Base-by-base conservation (phyloP, 2,888 invertebrate species). In the Drosophila atripex region DNA sequence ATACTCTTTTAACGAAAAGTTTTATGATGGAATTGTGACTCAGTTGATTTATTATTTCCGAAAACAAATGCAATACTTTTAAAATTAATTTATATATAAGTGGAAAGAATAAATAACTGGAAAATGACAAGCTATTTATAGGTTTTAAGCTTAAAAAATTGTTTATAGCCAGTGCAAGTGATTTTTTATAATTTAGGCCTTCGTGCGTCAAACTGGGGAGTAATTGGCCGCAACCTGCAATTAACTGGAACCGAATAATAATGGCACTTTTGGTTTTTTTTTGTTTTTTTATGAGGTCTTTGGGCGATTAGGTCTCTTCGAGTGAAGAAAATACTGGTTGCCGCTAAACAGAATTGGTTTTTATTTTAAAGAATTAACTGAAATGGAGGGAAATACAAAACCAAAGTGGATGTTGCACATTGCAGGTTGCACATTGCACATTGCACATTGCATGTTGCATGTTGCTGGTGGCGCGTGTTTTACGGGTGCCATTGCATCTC, bases 321-420 rank as follows among this genome's bases (percentile, higher is more conserved):
- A n/a, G n/a, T n/a, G n/a, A n/a, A n/a, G n/a, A n/a, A n/a, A 60
- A 30, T 30, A 45, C 63, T 38, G 60, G 63, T 45, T 28, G 7
- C 8, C 8, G 8, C 28, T 28, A 28, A 28, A 28, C 28, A 2
- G 2, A 28, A 7, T 8, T 8, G 28, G 7, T n/a, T 35, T 35
- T 35, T n/a, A n/a, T 35, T 35, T 35, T 5, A 12, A 35, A 6
- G 4, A 5, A 32, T 32, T 35, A 5, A n/a, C 4, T 5, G 1
- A 35, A 35, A 12, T 5, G 12, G 0, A 12, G 5, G 35, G 35
- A n/a, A 35, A 35, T 35, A 12, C 18, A 11, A n/a, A 38, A 61
- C 23, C 30, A 16, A 41, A 16, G 39, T 11, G 39, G 18, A 41
- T 18, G 55, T 52, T 79, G 83, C 74, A 72, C 74, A 80, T 75